Percentiles rank a stretch among this genome's conserved stretches.
Evolutionary conservation across 2,113 vertebrate species (phyloP).

Genomic region (Seriola dumerili): DNA sequence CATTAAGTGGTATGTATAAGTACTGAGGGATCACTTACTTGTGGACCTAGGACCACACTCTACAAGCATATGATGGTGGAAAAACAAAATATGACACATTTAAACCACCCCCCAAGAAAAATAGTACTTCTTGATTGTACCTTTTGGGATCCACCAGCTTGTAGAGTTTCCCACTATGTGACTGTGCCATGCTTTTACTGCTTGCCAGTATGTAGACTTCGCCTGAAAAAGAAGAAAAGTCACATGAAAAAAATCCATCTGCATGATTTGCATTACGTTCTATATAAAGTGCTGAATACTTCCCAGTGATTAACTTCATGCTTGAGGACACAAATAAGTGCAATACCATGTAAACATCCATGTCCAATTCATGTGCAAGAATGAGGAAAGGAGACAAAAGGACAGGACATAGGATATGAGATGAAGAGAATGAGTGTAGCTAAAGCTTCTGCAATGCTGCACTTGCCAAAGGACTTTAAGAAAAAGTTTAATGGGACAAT

Average conservation of each 20-base stretch:
- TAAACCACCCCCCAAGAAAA: background rate
- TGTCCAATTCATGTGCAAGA: background rate
- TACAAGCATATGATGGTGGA: constrained; percentile 24
- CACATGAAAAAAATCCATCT: constrained; percentile 31
- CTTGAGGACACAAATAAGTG: background rate
- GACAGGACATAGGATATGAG: constrained; percentile 10
- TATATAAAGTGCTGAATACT: background rate
- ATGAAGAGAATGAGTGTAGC: constrained; percentile 25
- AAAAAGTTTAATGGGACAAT: constrained; percentile 71
- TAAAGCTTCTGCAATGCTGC: constrained; percentile 63
- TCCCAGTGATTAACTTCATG: background rate
- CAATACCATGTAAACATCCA: background rate
- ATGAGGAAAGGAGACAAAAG: constrained; percentile 19
- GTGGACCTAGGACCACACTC: constrained; percentile 1
- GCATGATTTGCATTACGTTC: constrained; percentile 8
- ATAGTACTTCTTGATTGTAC: constrained; percentile 75
- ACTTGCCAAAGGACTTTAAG: constrained; percentile 70
- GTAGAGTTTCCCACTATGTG: constrained; percentile 96
- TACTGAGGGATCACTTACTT: constrained; percentile 5
- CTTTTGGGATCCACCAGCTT: constrained; percentile 97
- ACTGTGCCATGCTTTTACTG: constrained; percentile 95
- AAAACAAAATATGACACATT: background rate
- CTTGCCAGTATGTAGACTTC: constrained; percentile 96
- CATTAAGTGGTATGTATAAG: background rate
- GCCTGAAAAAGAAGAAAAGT: constrained; percentile 85